Conservation (phyloP, 2,888 invertebrate genomes). For the Tricholauxania praeusta region DNA sequence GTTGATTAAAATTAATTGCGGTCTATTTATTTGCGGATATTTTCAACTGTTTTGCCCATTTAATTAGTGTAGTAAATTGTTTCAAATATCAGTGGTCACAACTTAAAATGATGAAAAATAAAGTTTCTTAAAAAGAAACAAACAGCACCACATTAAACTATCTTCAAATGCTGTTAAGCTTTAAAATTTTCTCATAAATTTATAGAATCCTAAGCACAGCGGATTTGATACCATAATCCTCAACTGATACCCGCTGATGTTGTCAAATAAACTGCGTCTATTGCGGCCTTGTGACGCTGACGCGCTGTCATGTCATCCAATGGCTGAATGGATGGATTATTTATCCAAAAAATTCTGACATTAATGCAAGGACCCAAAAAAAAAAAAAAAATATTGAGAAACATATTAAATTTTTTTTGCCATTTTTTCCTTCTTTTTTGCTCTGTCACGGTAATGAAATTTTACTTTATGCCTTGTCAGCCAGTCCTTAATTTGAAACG, state of each 20-base stretch:
- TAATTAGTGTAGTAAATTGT: too few species aligned
- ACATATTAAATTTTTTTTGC: slow-evolving; percentile 26
- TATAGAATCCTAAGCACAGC: not conserved
- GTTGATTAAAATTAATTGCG: too few species aligned
- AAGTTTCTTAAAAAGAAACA: too few species aligned
- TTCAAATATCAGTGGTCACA: too few species aligned
- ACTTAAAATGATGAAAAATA: too few species aligned
- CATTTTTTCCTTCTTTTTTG: slow-evolving; percentile 27
- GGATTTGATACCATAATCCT: slow-evolving; percentile 41
- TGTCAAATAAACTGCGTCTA: slow-evolving; percentile 57
- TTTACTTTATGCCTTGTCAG: slow-evolving; percentile 42
- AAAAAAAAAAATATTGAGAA: slow-evolving; percentile 54
- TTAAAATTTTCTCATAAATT: not conserved
- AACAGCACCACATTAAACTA: too few species aligned
- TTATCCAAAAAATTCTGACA: slow-evolving; percentile 21
- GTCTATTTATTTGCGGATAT: too few species aligned
- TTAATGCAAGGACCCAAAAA: slow-evolving; percentile 17
- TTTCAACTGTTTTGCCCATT: too few species aligned
- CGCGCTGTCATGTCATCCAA: slow-evolving; percentile 49
- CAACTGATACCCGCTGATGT: slow-evolving; percentile 31
- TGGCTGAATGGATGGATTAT: slow-evolving; percentile 6
- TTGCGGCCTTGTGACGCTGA: slow-evolving; percentile 18
- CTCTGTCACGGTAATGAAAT: slow-evolving; percentile 35
- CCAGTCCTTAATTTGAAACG: slow-evolving; percentile 50
- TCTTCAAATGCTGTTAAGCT: too few species aligned